Base-by-base conservation (phyloP, 2,888 invertebrate species). In the Drosophila planitibia region DNA sequence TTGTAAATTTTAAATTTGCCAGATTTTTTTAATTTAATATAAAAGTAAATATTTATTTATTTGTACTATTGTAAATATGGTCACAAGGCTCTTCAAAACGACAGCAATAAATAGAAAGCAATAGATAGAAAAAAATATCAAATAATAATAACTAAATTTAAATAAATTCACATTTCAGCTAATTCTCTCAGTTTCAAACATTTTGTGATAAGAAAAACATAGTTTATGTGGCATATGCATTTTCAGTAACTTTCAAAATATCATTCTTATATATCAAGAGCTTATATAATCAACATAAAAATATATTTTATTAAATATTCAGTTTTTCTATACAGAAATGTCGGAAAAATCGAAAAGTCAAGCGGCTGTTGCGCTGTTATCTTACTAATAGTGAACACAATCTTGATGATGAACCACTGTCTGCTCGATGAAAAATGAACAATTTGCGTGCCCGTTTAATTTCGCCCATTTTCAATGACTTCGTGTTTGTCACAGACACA, bases 401-500 rank as follows among this genome's bases (percentile, higher is more conserved):
- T 59, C 35, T 53, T 47, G 44, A 47, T 53, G 53, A 39, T 49
- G 28, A 41, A 33, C 22, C 39, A 41, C 51, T 66, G 55, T 63
- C 39, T 63, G 51, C 25, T 47, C 35, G 35, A 58, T 79, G 85
- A 82, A 77, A 85, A 82, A 82, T 82, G 30, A 55, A 70, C 80
- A 71, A 60, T 66, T 82, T 74, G 85, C 82, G 82, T 82, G 82
- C 30, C 49, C 25, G 52, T 66, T 85, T 65, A 64, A 62, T 62
- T 74, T 74, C 52, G 57, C 52, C 51, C 61, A 65, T 64, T 80
- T 76, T 68, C 64, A 59, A 52, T 61, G 58, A 62, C 65, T 76
- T 55, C 62, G 53, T 47, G 53, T 35, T 35, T 51, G 68, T 60
- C 37, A 28, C 47, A 16, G 30, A 32, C 7, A 19, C 22, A 22